Evolutionary conservation across 2,113 vertebrate species (phyloP).

Genomic region (Calyptommatus sinebrachiatus): DNA sequence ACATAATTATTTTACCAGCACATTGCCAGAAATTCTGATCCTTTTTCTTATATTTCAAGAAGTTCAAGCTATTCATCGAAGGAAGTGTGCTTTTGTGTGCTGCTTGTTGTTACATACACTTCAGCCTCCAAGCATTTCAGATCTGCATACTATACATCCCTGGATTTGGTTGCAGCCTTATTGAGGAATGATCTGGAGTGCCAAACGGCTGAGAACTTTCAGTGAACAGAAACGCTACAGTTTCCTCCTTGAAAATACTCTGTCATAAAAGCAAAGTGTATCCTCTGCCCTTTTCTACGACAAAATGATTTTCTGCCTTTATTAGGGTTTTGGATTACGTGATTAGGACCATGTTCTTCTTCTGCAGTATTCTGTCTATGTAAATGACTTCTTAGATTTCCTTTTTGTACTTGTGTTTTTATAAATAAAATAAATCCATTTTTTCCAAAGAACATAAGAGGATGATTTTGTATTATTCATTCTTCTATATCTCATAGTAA

Average conservation of each 20-base stretch:
- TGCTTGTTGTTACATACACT: neutral
- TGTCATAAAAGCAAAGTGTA: too few relatives aligned
- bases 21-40: neutral
- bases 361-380: neutral
- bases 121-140: neutral
- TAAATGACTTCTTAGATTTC: neutral
- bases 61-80: neutral
- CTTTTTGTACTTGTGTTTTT: constrained; percentile 29
- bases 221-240: accelerated
- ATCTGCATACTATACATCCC: neutral
- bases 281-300: too few relatives aligned
- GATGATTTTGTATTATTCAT: accelerated
- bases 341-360: neutral
- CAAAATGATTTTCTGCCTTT: neutral
- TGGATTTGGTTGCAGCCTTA: neutral
- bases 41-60: neutral
- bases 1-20: neutral
- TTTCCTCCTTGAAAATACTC: neutral
- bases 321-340: neutral
- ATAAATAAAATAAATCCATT: constrained; percentile 55
- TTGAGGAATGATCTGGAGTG: neutral
- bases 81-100: neutral
- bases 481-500: neutral
- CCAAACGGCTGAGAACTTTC: neutral
- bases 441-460: constrained; percentile 35